A percentile compares a stretch with the other conserved stretches of the same genome.
Conservation (phyloP, 2,797 vertebrate species). For the Vultur gryphus region DNA sequence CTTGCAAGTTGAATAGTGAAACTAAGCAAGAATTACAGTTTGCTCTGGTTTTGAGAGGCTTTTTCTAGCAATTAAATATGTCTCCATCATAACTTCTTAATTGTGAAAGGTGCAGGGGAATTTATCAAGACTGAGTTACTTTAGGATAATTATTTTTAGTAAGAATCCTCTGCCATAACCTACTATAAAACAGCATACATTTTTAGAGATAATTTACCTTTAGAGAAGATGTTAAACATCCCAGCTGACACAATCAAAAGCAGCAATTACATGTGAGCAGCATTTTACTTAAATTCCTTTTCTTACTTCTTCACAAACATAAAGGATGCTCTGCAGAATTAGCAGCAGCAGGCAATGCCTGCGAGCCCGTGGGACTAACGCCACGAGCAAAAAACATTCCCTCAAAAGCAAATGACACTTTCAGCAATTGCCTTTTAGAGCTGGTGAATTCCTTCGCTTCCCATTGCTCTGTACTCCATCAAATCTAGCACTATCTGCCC, state of each 20-base stretch:
- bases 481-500: background rate
- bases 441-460: background rate
- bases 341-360: background rate
- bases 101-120: background rate
- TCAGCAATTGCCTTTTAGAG: background rate
- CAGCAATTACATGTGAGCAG: background rate
- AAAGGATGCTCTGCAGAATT: background rate
- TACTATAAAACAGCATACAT: background rate
- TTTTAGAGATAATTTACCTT: background rate
- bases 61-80: background rate
- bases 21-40: conserved; percentile 42
- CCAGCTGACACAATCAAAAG: background rate
- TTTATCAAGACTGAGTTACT: background rate
- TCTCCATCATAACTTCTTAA: background rate
- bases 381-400: background rate
- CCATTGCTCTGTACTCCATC: background rate
- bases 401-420: background rate
- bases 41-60: background rate
- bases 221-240: background rate
- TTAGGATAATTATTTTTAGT: background rate
- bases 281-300: background rate
- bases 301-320: background rate
- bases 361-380: background rate
- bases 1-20: conserved; percentile 66
- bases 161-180: background rate